Evolutionary conservation across 2,797 vertebrate species (phyloP).

Genomic region (Holocentrus rufus): DNA sequence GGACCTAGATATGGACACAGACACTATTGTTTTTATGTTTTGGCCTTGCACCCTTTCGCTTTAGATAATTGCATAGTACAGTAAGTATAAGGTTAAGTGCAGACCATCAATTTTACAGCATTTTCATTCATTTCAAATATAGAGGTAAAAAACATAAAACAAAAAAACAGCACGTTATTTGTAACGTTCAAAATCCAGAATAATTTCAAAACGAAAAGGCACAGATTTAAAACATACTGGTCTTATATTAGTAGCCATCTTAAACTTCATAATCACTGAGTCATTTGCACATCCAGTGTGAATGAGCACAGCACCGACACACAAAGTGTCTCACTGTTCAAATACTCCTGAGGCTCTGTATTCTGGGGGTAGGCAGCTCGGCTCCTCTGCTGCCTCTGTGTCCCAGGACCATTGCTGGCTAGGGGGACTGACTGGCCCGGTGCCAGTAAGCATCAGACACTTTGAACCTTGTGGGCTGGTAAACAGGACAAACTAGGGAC

Average conservation of each 20-base stretch:
- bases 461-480: conserved; percentile 16
- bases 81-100: neutral
- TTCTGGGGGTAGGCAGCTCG: neutral
- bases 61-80: neutral
- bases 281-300: neutral
- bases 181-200: too few species aligned
- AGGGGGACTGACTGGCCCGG: conserved; percentile 5
- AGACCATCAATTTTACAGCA: neutral
- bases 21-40: neutral
- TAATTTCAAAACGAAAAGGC: too few species aligned
- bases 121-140: neutral
- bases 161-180: too few species aligned
- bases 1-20: neutral
- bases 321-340: neutral
- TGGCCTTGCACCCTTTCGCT: neutral
- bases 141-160: neutral
- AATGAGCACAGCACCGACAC: neutral
- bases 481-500: conserved; percentile 38
- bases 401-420: neutral
- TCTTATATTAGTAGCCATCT: neutral
- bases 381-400: conserved; percentile 4
- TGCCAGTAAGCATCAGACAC: conserved; percentile 28
- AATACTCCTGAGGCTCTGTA: conserved; percentile 10
- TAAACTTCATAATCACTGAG: neutral
- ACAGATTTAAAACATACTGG: neutral